Evolutionary conservation across 2,113 vertebrate species (phyloP).

Genomic region (Dasyornis broadbenti): DNA sequence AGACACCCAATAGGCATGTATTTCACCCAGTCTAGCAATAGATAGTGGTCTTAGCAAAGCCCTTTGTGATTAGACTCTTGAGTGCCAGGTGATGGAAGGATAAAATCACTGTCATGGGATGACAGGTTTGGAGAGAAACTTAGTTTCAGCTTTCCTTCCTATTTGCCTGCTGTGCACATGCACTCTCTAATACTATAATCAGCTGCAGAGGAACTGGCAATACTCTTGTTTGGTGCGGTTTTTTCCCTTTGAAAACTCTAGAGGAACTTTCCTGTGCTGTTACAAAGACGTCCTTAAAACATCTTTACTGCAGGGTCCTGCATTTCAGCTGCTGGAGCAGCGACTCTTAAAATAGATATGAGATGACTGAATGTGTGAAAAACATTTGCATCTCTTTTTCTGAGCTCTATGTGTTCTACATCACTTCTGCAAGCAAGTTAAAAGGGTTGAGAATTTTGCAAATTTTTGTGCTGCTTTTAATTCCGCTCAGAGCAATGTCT

Average conservation of each 20-base stretch:
- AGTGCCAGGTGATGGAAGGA: neutral
- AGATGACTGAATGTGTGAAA: slow-evolving; percentile 28
- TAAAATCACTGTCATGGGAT: neutral
- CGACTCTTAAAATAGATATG: slow-evolving; percentile 14
- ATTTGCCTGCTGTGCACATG: neutral
- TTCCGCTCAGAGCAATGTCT: neutral
- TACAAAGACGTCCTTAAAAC: neutral
- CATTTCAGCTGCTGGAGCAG: neutral
- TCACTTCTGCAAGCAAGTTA: neutral
- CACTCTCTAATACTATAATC: neutral
- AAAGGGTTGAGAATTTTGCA: neutral
- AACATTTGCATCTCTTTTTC: slow-evolving; percentile 20
- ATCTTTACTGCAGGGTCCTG: neutral
- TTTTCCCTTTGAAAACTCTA: neutral
- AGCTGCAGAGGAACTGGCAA: neutral
- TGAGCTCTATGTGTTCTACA: neutral
- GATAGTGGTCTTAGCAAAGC: neutral
- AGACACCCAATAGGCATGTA: neutral
- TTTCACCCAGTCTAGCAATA: neutral
- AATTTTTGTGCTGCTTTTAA: neutral
- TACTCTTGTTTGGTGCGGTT: neutral
- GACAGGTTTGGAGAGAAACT: neutral
- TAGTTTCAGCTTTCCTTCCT: neutral
- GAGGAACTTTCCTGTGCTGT: neutral
- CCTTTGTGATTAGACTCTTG: neutral